phyloP scores from a whole-genome alignment of 1,140 invertebrate genomes.

The Drosophila ananassae region DNA sequence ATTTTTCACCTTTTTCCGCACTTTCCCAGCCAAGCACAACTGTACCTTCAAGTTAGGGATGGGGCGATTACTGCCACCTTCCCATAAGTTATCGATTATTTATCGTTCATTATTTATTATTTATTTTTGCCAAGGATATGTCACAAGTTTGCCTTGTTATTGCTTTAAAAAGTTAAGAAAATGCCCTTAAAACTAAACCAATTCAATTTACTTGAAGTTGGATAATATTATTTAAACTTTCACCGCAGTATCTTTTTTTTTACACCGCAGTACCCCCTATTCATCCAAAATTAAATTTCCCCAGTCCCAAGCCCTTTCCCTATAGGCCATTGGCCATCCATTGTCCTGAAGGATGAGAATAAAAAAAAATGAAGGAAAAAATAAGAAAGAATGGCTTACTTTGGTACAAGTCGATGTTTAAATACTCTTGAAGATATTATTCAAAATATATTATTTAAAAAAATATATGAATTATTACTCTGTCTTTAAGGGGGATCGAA shows the following conservation, averaged over 20 bases:
- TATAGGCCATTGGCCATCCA: neutral
- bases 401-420: too few species aligned
- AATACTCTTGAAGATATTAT: too few species aligned
- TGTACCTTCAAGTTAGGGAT: slow-evolving; percentile 12
- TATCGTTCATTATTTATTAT: neutral
- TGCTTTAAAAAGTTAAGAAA: neutral
- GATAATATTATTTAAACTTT: neutral
- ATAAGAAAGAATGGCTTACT: neutral
- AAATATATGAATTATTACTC: too few species aligned
- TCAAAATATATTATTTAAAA: too few species aligned
- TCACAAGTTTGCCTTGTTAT: too few species aligned
- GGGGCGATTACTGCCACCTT: neutral
- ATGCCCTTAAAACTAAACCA: neutral
- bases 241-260: neutral
- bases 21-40: neutral
- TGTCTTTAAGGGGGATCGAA: too few species aligned
- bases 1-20: neutral
- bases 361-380: neutral
- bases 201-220: neutral
- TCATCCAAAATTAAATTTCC: slow-evolving; percentile 19
- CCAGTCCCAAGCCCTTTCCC: slow-evolving; percentile 7
- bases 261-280: neutral
- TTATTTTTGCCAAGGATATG: too few species aligned
- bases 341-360: slow-evolving; percentile 45
- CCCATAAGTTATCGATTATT: neutral